A percentile compares a stretch with the other conserved stretches of the same genome.
These are phyloP conservation scores for Xestia sexstrigata DNA, from an alignment of 2,888 invertebrate genomes.

Conservation along the genomic window DNA sequence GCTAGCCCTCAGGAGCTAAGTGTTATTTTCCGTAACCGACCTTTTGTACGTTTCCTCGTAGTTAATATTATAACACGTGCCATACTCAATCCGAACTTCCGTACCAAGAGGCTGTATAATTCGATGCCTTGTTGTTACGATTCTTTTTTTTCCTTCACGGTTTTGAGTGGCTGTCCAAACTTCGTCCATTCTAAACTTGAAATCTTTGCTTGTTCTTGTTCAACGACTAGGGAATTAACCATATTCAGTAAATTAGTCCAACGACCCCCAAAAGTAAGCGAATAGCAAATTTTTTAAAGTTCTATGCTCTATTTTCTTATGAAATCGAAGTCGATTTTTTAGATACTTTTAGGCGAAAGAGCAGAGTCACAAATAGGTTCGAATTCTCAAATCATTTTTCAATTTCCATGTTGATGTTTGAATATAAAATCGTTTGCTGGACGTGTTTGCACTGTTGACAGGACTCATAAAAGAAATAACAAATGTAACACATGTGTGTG, in stretches of 20 bases:
- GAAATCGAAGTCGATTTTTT: not conserved
- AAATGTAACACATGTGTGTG: too few relatives aligned
- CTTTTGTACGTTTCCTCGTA: slow-evolving; percentile 53
- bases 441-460: slow-evolving; percentile 34
- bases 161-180: slow-evolving; percentile 18
- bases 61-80: slow-evolving; percentile 57
- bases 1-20: slow-evolving; percentile 24
- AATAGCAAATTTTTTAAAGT: slow-evolving; percentile 29
- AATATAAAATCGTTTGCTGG: slow-evolving; percentile 23
- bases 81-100: slow-evolving; percentile 48
- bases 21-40: slow-evolving; percentile 55
- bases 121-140: slow-evolving; percentile 22
- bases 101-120: slow-evolving; percentile 30
- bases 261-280: slow-evolving; percentile 14
- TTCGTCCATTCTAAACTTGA: slow-evolving; percentile 36
- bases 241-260: slow-evolving; percentile 34
- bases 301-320: slow-evolving; percentile 26
- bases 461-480: too few relatives aligned
- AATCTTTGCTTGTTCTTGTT: slow-evolving; percentile 20
- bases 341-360: slow-evolving; percentile 4
- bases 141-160: slow-evolving; percentile 22
- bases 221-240: slow-evolving; percentile 19
- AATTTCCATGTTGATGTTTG: slow-evolving; percentile 42
- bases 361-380: not conserved
- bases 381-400: slow-evolving; percentile 27